Percentiles rank a stretch among this genome's conserved stretches.
Conservation (phyloP, 2,888 invertebrate genomes). For the Netelia melanura region DNA sequence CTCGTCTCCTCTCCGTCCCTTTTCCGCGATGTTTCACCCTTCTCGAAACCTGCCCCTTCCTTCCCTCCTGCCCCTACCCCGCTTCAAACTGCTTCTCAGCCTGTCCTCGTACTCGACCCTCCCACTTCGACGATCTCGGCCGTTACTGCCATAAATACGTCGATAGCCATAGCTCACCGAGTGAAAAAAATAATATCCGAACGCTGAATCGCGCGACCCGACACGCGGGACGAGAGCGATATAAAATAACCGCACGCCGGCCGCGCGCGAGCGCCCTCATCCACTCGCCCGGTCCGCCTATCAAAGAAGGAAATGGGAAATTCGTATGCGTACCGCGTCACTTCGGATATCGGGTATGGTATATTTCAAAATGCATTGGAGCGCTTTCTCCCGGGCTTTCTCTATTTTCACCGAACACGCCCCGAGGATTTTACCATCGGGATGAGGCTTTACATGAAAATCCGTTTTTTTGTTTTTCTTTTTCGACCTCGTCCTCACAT, state of each 20-base stretch:
- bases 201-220: constrained; percentile 67
- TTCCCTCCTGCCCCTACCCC: neutral
- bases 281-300: neutral
- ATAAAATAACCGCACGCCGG: constrained; percentile 27
- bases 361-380: constrained; percentile 44
- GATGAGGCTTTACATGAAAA: constrained; percentile 34
- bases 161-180: constrained; percentile 55
- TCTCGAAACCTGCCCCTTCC: constrained; percentile 2
- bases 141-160: constrained; percentile 74
- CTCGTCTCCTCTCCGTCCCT: constrained; percentile 30
- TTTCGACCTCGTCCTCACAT: constrained; percentile 12
- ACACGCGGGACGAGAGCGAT: constrained; percentile 51
- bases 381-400: neutral
- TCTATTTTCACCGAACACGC: constrained; percentile 25
- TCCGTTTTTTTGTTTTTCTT: constrained; percentile 4
- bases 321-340: constrained; percentile 54
- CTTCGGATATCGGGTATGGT: constrained; percentile 23
- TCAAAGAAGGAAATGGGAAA: constrained; percentile 37
- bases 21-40: constrained; percentile 16
- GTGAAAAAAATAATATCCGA: constrained; percentile 32
- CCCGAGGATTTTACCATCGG: constrained; percentile 34
- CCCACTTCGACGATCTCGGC: constrained; percentile 33
- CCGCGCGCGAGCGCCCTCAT: neutral
- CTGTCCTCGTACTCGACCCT: neutral
- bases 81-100: neutral